phyloP scores from a whole-genome alignment of 1,140 invertebrate species.

The Araneus ventricosus region DNA sequence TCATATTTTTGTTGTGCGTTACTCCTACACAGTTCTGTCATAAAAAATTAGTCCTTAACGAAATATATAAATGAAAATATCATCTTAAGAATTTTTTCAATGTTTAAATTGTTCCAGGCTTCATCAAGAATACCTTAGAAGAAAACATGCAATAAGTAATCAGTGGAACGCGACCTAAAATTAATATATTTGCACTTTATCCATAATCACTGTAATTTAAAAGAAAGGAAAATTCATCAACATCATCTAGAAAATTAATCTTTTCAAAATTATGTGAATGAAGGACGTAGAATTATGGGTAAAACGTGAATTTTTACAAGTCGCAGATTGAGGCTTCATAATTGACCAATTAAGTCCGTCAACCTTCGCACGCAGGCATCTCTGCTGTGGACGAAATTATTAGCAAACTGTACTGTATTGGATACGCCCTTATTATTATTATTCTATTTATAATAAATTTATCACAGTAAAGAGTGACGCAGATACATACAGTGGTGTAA shows the following conservation, averaged over 20 bases:
- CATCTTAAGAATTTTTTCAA: too few species aligned
- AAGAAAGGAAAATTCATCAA: not conserved
- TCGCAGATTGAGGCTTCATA: not conserved
- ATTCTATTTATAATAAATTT: too few species aligned
- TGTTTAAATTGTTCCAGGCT: too few species aligned
- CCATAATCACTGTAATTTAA: not conserved
- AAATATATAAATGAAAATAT: too few species aligned
- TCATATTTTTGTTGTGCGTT: too few species aligned
- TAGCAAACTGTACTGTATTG: not conserved
- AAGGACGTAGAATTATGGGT: not conserved
- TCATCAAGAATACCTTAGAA: too few species aligned
- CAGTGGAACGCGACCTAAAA: not conserved
- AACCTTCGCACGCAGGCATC: not conserved
- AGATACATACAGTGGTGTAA: not conserved
- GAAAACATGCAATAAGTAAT: too few species aligned
- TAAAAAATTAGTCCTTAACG: too few species aligned
- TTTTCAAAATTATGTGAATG: not conserved
- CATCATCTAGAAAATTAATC: not conserved
- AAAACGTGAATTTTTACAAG: not conserved
- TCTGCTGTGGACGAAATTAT: not conserved
- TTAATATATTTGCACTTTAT: not conserved
- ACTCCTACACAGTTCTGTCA: too few species aligned
- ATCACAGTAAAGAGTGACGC: not conserved
- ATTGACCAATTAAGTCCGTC: not conserved
- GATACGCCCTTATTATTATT: not conserved